Percentiles rank a stretch among this genome's conserved stretches.
phyloP scores from a whole-genome alignment of 2,113 vertebrate genomes.

The Nothobranchius kuhntae region DNA sequence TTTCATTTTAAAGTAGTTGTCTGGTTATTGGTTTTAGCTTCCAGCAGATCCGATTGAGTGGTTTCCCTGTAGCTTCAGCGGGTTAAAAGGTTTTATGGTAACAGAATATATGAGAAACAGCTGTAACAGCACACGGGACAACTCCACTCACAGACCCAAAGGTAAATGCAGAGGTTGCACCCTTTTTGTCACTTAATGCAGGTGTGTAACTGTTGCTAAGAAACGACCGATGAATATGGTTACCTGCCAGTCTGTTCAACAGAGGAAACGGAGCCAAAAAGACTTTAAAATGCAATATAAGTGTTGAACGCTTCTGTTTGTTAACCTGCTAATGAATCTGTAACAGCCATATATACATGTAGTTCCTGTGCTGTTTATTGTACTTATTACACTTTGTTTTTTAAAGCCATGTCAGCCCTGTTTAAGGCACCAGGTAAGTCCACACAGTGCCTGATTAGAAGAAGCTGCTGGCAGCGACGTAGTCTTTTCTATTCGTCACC shows the following conservation, averaged over 20 bases:
- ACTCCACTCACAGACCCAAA: constrained; percentile 53
- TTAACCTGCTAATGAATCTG: constrained; percentile 31
- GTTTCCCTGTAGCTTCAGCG: constrained; percentile 7
- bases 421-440: constrained; percentile 11
- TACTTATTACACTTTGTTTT: constrained; percentile 5
- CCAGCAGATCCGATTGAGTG: background rate
- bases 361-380: constrained; percentile 21
- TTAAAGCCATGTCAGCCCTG: background rate
- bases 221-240: constrained; percentile 5
- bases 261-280: constrained; percentile 62
- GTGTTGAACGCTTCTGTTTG: constrained; percentile 17
- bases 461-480: constrained; percentile 69
- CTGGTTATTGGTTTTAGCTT: background rate
- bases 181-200: constrained; percentile 37
- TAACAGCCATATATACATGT: constrained; percentile 56
- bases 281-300: constrained; percentile 45
- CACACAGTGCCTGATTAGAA: constrained; percentile 38
- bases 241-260: constrained; percentile 40
- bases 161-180: constrained; percentile 66
- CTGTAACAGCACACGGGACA: constrained; percentile 2
- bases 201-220: constrained; percentile 16
- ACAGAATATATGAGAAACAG: constrained; percentile 32
- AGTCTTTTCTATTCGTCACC: constrained; percentile 17
- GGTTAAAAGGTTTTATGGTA: constrained; percentile 26
- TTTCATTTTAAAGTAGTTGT: constrained; percentile 13